Conservation (phyloP, 2,888 invertebrate genomes). For the Apamea crenata region DNA sequence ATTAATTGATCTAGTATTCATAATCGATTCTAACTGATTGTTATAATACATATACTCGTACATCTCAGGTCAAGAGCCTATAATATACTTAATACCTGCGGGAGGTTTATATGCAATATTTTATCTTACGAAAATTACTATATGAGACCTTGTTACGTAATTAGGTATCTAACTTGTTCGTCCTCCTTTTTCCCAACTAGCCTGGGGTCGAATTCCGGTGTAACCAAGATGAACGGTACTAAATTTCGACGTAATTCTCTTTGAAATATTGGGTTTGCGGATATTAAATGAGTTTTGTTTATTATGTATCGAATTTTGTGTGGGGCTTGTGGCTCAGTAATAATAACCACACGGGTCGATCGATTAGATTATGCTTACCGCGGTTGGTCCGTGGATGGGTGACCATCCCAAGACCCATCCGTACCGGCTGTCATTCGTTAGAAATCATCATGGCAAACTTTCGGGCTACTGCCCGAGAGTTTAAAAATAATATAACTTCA, state of each 20-base stretch:
- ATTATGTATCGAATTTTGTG: not conserved
- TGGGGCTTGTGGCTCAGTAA: not conserved
- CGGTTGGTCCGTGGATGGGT: not conserved
- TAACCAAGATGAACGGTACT: conserved; percentile 6
- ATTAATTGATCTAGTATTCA: not conserved
- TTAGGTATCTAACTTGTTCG: conserved; percentile 24
- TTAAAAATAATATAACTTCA: no score
- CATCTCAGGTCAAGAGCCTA: no score
- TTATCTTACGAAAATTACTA: not conserved
- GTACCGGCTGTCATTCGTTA: not conserved
- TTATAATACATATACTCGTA: not conserved
- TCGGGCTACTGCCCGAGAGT: no score
- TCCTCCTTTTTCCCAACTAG: conserved; percentile 8
- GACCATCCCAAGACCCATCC: not conserved
- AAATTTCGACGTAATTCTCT: conserved; percentile 11
- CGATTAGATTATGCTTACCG: not conserved
- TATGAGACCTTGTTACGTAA: conserved; percentile 4
- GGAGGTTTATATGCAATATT: not conserved
- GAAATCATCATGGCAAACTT: no score
- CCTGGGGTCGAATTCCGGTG: conserved; percentile 31
- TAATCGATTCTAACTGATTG: not conserved
- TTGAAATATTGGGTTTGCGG: not conserved
- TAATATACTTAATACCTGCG: not conserved
- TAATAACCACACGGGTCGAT: not conserved
- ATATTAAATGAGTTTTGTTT: conserved; percentile 27